Evolutionary conservation across 2,888 invertebrate genomes (phyloP).

Genomic region (Leucophora obtusa): DNA sequence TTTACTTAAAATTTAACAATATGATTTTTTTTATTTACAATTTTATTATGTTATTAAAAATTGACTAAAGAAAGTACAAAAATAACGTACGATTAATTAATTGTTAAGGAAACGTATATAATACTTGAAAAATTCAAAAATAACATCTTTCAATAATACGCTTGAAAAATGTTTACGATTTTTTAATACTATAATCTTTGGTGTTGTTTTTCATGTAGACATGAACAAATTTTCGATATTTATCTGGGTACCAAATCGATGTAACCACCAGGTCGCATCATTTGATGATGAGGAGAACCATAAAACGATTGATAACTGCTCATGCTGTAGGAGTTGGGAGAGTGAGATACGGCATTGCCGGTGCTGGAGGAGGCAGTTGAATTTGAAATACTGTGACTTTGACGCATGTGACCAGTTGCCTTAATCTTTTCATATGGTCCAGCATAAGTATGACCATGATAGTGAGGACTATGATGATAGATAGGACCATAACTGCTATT

Average conservation of each 20-base stretch:
- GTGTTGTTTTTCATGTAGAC: conserved; percentile 2
- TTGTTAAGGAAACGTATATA: conserved; percentile 50
- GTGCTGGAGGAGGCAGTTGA: conserved; percentile 59
- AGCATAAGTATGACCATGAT: conserved; percentile 70
- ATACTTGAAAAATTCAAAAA: conserved; percentile 40
- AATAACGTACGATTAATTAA: neutral
- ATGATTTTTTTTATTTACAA: conserved; percentile 8
- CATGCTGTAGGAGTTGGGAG: conserved; percentile 73
- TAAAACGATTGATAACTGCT: conserved; percentile 77
- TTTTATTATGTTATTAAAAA: conserved; percentile 19
- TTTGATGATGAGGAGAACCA: conserved; percentile 74
- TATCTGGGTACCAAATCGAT: conserved; percentile 78
- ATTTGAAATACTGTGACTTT: conserved; percentile 40
- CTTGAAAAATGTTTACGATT: conserved; percentile 2
- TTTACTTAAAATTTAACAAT: neutral
- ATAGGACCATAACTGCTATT: conserved; percentile 78
- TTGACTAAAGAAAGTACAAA: conserved; percentile 17
- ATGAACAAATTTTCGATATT: conserved; percentile 30
- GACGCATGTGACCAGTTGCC: conserved; percentile 68
- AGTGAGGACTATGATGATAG: conserved; percentile 77
- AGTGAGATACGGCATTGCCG: conserved; percentile 45
- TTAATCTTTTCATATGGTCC: conserved; percentile 79
- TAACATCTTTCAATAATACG: conserved; percentile 18
- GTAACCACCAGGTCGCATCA: conserved; percentile 77
- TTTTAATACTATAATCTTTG: conserved; percentile 53